A percentile compares a stretch with the other conserved stretches of the same genome.
These are phyloP conservation scores for Brotula barbata DNA, from an alignment of 2,797 vertebrate species.

Conservation along the genomic window DNA sequence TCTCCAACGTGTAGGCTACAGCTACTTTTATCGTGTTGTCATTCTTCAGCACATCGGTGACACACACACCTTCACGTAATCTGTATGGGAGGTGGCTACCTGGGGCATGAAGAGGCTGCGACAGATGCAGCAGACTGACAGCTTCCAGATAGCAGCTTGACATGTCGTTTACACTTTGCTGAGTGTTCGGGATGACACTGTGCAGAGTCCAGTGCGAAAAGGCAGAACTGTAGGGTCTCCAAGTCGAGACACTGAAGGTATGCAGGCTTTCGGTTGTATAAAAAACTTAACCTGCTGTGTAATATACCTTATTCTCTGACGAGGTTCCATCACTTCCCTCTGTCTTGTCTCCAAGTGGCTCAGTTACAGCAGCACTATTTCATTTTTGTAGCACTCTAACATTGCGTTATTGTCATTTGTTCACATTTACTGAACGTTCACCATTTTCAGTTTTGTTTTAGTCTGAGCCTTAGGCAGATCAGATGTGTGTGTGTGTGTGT, in stretches of 20 bases:
- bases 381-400: too few species aligned
- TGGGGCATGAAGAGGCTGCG: conserved; percentile 33
- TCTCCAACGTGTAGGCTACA: conserved; percentile 14
- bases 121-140: conserved; percentile 21
- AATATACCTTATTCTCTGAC: not conserved
- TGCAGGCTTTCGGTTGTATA: not conserved
- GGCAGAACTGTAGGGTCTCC: conserved; percentile 16
- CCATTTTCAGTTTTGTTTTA: too few species aligned
- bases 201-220: conserved; percentile 34
- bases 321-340: too few species aligned
- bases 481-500: too few species aligned
- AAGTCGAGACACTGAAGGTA: conserved; percentile 1
- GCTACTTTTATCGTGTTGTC: conserved; percentile 20
- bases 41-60: conserved; percentile 31
- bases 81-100: conserved; percentile 23
- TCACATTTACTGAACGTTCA: too few species aligned
- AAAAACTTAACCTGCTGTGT: conserved; percentile 3
- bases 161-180: conserved; percentile 29
- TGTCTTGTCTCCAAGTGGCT: too few species aligned
- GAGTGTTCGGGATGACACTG: conserved; percentile 23
- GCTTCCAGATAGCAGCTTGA: conserved; percentile 15
- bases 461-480: too few species aligned
- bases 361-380: too few species aligned
- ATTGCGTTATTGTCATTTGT: too few species aligned
- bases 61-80: conserved; percentile 21